Base-by-base conservation (phyloP, 2,888 invertebrate genomes). In the Sepiola atlantica region DNA sequence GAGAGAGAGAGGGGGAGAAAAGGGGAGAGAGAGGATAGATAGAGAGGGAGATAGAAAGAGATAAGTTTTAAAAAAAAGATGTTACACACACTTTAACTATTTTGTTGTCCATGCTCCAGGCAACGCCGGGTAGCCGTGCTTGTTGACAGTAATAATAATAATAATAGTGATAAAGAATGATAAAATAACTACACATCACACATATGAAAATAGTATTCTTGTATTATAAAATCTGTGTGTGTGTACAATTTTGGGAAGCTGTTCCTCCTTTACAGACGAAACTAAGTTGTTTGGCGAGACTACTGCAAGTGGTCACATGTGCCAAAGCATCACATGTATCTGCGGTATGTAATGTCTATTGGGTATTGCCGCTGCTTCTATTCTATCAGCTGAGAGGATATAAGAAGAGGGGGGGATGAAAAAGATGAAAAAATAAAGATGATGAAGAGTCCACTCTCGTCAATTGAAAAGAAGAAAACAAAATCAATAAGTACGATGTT, bases 401-500 rank as follows among this genome's bases (percentile, higher is more conserved):
- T 14, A 77, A 45, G 45, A 45, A 45, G 8, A 45, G 45, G 45
- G 45, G 8, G 45, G 45, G 45, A 8, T 2, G 8, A 45, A 8
- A 45, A 6, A 21, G 0, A 57, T 0, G 6, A 21, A 57, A n/a
- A 32, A 32, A n/a, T 14, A 77, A 32, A 77, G 12, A 77, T 1
- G n/a, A 77, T n/a, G n/a, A 77, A 77, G 8, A 77, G 77, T n/a
- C n/a, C 77, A 77, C n/a, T 77, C n/a, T n/a, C n/a, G 16, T 77
- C 77, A 77, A 77, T 77, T 77, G 77, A 32, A 77, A n/a, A 77
- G 77, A 32, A 77, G 77, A 77, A 32, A 77, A n/a, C n/a, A n/a
- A 77, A 77, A 77, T 77, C 77, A 77, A 77, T 77, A 77, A 77
- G 77, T 77, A 77, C n/a, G n/a, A 77, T n/a, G 77, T 77, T 77